Base-by-base conservation (phyloP, 1,140 invertebrate genomes). In the Cotesia chilonis region DNA sequence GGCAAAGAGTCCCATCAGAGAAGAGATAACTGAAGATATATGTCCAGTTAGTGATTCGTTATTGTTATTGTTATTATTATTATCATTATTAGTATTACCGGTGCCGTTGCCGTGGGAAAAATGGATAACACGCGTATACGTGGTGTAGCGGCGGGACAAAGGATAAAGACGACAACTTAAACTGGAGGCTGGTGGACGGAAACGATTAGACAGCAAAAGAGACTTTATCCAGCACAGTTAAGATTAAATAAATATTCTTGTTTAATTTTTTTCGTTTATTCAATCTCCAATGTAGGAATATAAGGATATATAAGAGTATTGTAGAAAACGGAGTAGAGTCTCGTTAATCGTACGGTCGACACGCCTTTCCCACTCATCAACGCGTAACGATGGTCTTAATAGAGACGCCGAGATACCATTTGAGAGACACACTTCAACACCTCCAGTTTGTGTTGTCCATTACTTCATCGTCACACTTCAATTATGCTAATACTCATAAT, bases 311-410 rank as follows among this genome's bases (percentile, higher is more conserved):
- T 14, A 14, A 20, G 54, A 55, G 20, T 28, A 9, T 37, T 20
- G 41, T 65, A 14, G 37, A 17, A 51, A 14, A 47, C n/a, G 17
- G 28, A 37, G 60, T 68, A 51, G 28, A 37, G 60, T 68, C 51
- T 55, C 66, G 66, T 68, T 68, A 68, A 68, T 68, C 66, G 66
- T 68, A 51, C 20, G 52, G 66, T 68, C 66, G 66, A 55, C 66
- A 68, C 66, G 66, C 66, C 66, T 68, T 68, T n/a, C 66, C 51
- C 66, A 68, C 66, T 68, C 66, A 68, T 68, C 52, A 68, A 41
- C 38, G 20, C 12, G 66, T 68, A 68, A 68, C 66, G 66, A 63
- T 28, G 38, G 59, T 14, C 69, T 61, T 71, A 63, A 61, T 71
- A 63, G 69, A 71, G 47, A 71, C 69, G 69, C 59, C 59, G 14